phyloP scores from a whole-genome alignment of 2,888 invertebrate genomes.

The Diaprepes abbreviatus region DNA sequence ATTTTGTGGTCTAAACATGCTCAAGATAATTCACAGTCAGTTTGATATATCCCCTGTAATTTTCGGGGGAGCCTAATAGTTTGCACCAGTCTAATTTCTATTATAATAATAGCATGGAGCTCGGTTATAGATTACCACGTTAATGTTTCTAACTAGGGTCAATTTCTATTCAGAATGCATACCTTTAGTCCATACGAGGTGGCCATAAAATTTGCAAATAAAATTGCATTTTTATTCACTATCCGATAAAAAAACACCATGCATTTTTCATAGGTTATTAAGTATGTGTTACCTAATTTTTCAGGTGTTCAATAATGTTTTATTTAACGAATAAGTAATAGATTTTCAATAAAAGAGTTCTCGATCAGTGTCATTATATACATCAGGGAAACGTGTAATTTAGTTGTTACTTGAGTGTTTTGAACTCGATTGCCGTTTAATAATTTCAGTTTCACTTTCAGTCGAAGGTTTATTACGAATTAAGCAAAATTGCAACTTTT shows the following conservation, averaged over 20 bases:
- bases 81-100: slow-evolving; percentile 45
- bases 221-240: slow-evolving; percentile 39
- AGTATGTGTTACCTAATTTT: slow-evolving; percentile 7
- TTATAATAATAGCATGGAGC: slow-evolving; percentile 45
- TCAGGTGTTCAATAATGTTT: background rate
- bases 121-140: slow-evolving; percentile 42
- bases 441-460: too few species aligned
- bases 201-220: slow-evolving; percentile 40
- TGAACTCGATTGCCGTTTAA: too few species aligned
- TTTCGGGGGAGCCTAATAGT: slow-evolving; percentile 40
- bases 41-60: slow-evolving; percentile 50
- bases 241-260: slow-evolving; percentile 29
- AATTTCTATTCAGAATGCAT: slow-evolving; percentile 48
- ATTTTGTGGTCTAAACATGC: slow-evolving; percentile 46
- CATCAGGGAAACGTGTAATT: too few species aligned
- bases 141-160: slow-evolving; percentile 35
- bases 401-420: too few species aligned
- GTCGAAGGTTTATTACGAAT: too few species aligned
- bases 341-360: too few species aligned
- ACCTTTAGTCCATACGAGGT: slow-evolving; percentile 30
- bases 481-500: too few species aligned
- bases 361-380: too few species aligned
- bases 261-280: slow-evolving; percentile 39
- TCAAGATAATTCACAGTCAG: slow-evolving; percentile 34
- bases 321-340: too few species aligned